These are phyloP conservation scores for Elmis aenea DNA, from an alignment of 2,888 invertebrate species.

Conservation along the genomic window DNA sequence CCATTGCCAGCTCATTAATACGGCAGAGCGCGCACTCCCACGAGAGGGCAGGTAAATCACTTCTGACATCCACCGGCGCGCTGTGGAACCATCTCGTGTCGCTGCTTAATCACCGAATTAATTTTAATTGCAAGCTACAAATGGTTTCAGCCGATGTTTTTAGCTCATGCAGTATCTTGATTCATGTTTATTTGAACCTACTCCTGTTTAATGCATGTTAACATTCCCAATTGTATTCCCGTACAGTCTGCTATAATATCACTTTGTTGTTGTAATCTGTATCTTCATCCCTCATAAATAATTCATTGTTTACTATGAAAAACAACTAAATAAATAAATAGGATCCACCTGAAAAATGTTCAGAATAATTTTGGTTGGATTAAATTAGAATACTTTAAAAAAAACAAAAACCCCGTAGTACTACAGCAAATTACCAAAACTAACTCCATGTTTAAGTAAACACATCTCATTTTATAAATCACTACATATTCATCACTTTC, in stretches of 20 bases:
- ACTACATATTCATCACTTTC: too few species aligned
- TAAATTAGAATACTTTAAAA: too few species aligned
- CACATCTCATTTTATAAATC: too few species aligned
- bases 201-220: slow-evolving; percentile 27
- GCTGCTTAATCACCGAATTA: slow-evolving; percentile 42
- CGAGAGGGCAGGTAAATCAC: slow-evolving; percentile 45
- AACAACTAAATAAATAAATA: too few species aligned
- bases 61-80: slow-evolving; percentile 33
- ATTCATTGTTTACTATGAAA: too few species aligned
- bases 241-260: slow-evolving; percentile 19
- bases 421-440: too few species aligned
- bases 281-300: not conserved
- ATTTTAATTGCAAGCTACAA: slow-evolving; percentile 40
- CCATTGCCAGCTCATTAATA: slow-evolving; percentile 47
- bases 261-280: slow-evolving; percentile 11
- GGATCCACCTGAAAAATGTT: too few species aligned
- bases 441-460: too few species aligned
- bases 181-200: slow-evolving; percentile 30
- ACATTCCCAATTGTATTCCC: slow-evolving; percentile 25
- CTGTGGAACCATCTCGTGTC: slow-evolving; percentile 34
- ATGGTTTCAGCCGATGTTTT: slow-evolving; percentile 35
- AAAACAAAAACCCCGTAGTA: too few species aligned
- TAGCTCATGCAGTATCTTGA: slow-evolving; percentile 23
- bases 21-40: slow-evolving; percentile 34
- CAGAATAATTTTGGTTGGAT: too few species aligned